Conservation (phyloP, 2,797 vertebrate species). For the Coracias cyanogaster region DNA sequence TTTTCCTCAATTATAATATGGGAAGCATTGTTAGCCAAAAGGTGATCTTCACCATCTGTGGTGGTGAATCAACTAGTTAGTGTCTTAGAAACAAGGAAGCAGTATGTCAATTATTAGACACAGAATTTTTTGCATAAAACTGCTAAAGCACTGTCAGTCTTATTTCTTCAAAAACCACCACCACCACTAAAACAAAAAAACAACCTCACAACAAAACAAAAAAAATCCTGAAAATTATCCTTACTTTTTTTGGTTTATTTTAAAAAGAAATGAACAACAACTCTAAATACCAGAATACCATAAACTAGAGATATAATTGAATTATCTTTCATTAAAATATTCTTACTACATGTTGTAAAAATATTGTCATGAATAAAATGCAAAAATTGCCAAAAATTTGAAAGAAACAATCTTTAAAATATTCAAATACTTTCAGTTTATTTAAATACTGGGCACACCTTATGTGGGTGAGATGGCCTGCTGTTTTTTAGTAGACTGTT, state of each 20-base stretch:
- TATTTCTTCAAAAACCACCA: background rate
- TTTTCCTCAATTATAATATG: background rate
- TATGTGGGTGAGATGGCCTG: background rate
- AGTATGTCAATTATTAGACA: background rate
- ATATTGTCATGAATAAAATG: background rate
- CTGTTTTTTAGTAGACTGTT: background rate
- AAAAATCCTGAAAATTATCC: background rate
- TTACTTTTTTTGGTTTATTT: background rate
- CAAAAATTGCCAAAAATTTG: background rate
- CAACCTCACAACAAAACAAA: background rate
- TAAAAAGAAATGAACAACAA: background rate
- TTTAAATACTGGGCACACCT: background rate
- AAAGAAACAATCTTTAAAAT: background rate
- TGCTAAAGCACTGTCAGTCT: background rate
- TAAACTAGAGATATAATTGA: background rate
- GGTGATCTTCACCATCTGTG: background rate
- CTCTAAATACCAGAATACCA: background rate
- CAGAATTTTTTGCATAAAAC: background rate
- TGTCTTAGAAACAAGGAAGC: background rate
- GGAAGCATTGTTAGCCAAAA: background rate
- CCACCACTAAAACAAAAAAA: background rate
- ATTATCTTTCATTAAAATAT: background rate
- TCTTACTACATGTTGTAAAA: rapidly evolving
- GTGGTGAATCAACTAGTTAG: background rate
- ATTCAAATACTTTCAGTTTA: background rate